Evolutionary conservation across 2,888 invertebrate species (phyloP).

Genomic region (Ellobium chinense): DNA sequence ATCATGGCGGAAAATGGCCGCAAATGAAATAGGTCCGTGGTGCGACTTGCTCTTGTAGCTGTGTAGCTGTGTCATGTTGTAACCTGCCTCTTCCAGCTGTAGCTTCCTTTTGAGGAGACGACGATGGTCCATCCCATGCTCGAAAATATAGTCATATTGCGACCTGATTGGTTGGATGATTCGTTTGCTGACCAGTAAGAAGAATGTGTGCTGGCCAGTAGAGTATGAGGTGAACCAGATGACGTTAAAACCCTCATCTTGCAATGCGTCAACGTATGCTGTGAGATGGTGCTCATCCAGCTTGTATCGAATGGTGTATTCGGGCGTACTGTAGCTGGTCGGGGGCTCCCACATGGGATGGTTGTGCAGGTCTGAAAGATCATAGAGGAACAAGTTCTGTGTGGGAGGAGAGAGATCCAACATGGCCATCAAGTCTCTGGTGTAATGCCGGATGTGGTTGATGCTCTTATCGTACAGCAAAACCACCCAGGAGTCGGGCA

Average conservation of each 20-base stretch:
- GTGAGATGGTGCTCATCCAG: conserved; percentile 71
- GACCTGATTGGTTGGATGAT: conserved; percentile 12
- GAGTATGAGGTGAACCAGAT: conserved; percentile 71
- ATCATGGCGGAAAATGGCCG: conserved; percentile 62
- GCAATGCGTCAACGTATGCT: conserved; percentile 67
- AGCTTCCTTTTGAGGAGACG: conserved; percentile 62
- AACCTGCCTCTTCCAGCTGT: conserved; percentile 60
- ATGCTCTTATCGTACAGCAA: conserved; percentile 62
- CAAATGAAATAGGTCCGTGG: conserved; percentile 55
- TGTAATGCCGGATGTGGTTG: conserved; percentile 60
- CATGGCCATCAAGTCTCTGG: conserved; percentile 57
- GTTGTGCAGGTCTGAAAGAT: conserved; percentile 63
- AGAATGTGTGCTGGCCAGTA: conserved; percentile 58
- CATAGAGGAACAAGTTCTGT: conserved; percentile 59
- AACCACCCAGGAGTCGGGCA: conserved; percentile 61
- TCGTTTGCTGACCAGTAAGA: conserved; percentile 63
- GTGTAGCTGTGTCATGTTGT: conserved; percentile 72
- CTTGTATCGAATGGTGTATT: conserved; percentile 54
- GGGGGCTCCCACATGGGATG: conserved; percentile 5
- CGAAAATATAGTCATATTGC: conserved; percentile 56
- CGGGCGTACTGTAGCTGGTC: neutral
- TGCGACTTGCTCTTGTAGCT: conserved; percentile 69
- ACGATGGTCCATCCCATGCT: conserved; percentile 63
- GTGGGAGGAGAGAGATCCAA: conserved; percentile 23
- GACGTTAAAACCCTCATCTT: conserved; percentile 62